Conservation (phyloP, 2,113 vertebrate species). For the Cercopithecus mona region DNA sequence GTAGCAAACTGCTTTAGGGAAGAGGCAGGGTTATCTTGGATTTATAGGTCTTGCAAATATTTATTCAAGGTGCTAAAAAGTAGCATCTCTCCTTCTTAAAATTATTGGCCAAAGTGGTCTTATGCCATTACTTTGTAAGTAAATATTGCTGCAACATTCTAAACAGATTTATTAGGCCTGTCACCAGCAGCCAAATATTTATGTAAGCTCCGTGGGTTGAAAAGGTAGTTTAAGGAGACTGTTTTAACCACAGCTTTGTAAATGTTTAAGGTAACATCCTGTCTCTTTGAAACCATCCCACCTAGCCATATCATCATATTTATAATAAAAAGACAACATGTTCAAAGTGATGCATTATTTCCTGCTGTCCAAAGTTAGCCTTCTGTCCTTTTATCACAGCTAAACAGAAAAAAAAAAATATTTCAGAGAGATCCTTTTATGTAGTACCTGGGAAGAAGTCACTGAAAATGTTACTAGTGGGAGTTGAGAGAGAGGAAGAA, state of each 20-base stretch:
- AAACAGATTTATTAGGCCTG: constrained; percentile 95
- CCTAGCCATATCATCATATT: constrained; percentile 76
- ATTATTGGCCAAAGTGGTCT: constrained; percentile 85
- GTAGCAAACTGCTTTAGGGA: constrained; percentile 84
- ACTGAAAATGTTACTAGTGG: neutral
- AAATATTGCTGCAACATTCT: constrained; percentile 89
- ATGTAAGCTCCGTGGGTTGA: constrained; percentile 82
- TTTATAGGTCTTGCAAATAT: constrained; percentile 94
- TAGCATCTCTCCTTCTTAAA: constrained; percentile 86
- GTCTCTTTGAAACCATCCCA: constrained; percentile 69
- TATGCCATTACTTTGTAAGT: constrained; percentile 89
- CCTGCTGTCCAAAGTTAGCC: constrained; percentile 37
- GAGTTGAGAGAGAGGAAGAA: neutral
- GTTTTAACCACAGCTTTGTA: constrained; percentile 81
- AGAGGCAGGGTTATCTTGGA: constrained; percentile 88
- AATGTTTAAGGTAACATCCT: constrained; percentile 80
- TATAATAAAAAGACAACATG: constrained; percentile 72
- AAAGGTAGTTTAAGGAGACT: constrained; percentile 84
- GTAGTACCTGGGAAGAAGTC: neutral
- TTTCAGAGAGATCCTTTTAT: neutral
- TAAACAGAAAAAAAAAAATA: neutral
- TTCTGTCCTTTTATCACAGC: constrained; percentile 52
- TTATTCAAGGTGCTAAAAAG: constrained; percentile 93
- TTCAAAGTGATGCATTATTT: constrained; percentile 79
- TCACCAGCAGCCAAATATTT: constrained; percentile 96